Conservation (phyloP, 1,140 invertebrate species). For the Papilio helenus region DNA sequence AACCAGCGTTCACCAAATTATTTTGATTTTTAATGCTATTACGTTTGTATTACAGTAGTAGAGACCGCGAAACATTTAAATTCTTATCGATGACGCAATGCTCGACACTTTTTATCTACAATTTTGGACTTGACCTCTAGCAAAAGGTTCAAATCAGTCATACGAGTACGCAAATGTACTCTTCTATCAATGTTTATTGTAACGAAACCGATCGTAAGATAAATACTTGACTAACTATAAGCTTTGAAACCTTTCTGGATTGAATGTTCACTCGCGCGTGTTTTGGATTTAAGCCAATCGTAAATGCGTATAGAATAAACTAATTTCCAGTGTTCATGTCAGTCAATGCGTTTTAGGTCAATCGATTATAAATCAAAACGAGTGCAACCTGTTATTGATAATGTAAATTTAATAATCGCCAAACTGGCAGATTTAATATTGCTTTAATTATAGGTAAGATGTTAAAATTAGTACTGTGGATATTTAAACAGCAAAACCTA, state of each 20-base stretch:
- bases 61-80: background rate
- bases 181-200: background rate
- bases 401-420: background rate
- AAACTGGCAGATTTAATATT: background rate
- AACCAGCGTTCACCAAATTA: slow-evolving; percentile 2
- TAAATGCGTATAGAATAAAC: slow-evolving; percentile 18
- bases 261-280: background rate
- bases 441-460: background rate
- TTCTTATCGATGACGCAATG: slow-evolving; percentile 6
- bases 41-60: background rate
- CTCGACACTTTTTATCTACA: background rate
- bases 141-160: background rate
- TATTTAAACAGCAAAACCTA: background rate
- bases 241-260: slow-evolving; percentile 12
- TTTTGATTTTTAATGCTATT: background rate
- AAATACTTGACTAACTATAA: background rate
- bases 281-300: slow-evolving; percentile 15
- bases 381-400: background rate
- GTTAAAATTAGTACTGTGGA: background rate
- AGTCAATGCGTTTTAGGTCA: slow-evolving; percentile 7
- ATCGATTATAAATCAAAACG: background rate
- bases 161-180: background rate
- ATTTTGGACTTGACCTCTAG: background rate
- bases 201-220: background rate
- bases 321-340: slow-evolving; percentile 15